phyloP scores from a whole-genome alignment of 2,113 vertebrate species.

The Dicerorhinus sumatrensis region DNA sequence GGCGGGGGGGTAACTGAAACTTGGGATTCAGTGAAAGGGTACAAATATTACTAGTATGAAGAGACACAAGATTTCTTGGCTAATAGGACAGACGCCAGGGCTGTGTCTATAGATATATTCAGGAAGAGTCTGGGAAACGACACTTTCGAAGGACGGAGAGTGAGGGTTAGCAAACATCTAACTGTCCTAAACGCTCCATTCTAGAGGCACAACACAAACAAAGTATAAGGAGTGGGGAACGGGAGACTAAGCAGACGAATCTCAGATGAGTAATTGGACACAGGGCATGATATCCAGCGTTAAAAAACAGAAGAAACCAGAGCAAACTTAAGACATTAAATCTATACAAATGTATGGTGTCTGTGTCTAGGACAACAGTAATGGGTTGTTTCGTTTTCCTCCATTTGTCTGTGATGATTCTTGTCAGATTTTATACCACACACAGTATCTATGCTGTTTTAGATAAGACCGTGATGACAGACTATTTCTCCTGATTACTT shows the following conservation, averaged over 20 bases:
- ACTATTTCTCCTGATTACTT: slow-evolving; percentile 25
- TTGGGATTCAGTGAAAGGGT: not conserved
- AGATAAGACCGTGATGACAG: slow-evolving; percentile 53
- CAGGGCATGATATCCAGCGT: not conserved
- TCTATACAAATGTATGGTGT: not conserved
- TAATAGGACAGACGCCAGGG: not conserved
- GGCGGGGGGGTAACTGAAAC: not conserved
- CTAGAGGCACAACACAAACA: not conserved
- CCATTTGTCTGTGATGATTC: not conserved
- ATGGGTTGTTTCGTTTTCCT: not conserved
- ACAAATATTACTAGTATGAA: not conserved
- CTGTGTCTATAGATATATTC: not conserved
- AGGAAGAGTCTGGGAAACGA: not conserved
- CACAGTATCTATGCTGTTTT: not conserved
- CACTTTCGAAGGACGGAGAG: not conserved
- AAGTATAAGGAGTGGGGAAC: fast-evolving
- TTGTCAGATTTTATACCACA: not conserved
- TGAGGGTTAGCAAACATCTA: not conserved
- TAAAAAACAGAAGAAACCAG: not conserved
- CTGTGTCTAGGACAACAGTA: not conserved
- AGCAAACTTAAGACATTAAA: not conserved
- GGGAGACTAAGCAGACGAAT: not conserved
- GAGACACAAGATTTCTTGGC: not conserved
- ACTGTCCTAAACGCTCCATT: not conserved
- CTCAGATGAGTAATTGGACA: not conserved